These are phyloP conservation scores for Furcula furcula DNA, from an alignment of 2,888 invertebrate species.

Conservation along the genomic window DNA sequence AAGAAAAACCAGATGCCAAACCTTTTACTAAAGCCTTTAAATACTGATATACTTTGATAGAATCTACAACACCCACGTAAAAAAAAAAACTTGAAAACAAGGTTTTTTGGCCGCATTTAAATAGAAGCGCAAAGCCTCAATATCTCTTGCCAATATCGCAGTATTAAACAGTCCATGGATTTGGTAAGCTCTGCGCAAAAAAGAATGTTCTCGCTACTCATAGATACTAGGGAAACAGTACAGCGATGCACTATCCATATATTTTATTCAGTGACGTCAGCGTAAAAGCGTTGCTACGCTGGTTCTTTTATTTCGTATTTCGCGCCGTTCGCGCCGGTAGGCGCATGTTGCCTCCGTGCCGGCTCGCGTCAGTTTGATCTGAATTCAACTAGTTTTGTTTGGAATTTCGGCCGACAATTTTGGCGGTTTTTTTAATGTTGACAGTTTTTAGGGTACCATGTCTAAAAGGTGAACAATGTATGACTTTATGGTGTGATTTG, in stretches of 20 bases:
- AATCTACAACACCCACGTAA: too few relatives aligned
- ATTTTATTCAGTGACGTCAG: conserved; percentile 47
- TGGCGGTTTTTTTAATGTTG: neutral
- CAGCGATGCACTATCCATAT: conserved; percentile 37
- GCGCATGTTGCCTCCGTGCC: conserved; percentile 41
- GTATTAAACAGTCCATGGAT: conserved; percentile 10
- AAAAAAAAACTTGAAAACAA: too few relatives aligned
- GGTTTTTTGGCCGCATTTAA: neutral
- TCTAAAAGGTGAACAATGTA: too few relatives aligned
- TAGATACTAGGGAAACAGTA: conserved; percentile 30
- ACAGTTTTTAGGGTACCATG: too few relatives aligned
- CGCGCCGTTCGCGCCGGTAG: conserved; percentile 32
- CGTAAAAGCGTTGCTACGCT: conserved; percentile 37
- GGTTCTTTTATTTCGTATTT: conserved; percentile 37
- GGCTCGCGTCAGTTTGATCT: conserved; percentile 25
- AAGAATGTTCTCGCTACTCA: conserved; percentile 29
- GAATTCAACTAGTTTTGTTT: conserved; percentile 36
- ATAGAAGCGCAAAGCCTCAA: neutral
- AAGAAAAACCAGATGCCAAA: too few relatives aligned
- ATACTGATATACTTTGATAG: too few relatives aligned
- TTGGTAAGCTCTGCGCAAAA: conserved; percentile 12
- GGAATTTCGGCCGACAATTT: conserved; percentile 21
- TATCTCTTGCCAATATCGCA: too few relatives aligned
- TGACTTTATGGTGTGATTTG: too few relatives aligned
- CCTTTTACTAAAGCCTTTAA: too few relatives aligned